Percentiles rank a stretch among this genome's conserved stretches.
These are phyloP conservation scores for Danio kyathit DNA, from an alignment of 2,797 vertebrate species.

Conservation along the genomic window DNA sequence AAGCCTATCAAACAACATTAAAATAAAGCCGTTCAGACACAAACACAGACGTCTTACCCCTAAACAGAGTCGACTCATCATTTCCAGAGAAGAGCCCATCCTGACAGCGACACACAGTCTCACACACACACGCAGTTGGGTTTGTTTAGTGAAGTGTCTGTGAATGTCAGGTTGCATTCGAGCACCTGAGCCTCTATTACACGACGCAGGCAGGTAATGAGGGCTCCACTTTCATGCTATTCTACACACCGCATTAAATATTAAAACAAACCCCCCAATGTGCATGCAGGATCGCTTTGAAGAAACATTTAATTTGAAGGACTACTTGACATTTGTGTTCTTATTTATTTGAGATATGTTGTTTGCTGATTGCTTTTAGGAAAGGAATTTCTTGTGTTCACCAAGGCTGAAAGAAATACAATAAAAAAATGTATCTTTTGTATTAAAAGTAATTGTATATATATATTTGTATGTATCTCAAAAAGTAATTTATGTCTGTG, in stretches of 20 bases:
- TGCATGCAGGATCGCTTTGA: not conserved
- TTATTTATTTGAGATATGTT: not conserved
- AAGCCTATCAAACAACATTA: not conserved
- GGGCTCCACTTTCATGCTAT: slow-evolving; percentile 73
- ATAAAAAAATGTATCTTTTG: too few relatives aligned
- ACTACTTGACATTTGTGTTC: not conserved
- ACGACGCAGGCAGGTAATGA: slow-evolving; percentile 77
- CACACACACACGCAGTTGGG: slow-evolving; percentile 9
- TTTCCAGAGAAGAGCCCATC: slow-evolving; percentile 73
- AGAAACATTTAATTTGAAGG: not conserved
- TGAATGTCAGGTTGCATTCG: slow-evolving; percentile 68
- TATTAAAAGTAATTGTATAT: too few relatives aligned
- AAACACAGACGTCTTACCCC: slow-evolving; percentile 77
- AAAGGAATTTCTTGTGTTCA: too few relatives aligned
- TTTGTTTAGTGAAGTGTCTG: slow-evolving; percentile 13
- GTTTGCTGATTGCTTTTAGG: too few relatives aligned
- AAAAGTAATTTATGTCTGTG: too few relatives aligned
- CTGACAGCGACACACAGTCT: not conserved
- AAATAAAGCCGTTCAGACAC: not conserved
- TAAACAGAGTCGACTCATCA: slow-evolving; percentile 76
- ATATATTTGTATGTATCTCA: too few relatives aligned
- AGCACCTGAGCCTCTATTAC: slow-evolving; percentile 80
- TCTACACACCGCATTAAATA: slow-evolving; percentile 74
- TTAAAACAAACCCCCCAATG: slow-evolving; percentile 67
- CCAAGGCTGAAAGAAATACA: too few relatives aligned